Evolutionary conservation across 37 sponge, comb jelly and placozoan species (phyloP).

Genomic region (Chondrilla cf. caribensis): DNA sequence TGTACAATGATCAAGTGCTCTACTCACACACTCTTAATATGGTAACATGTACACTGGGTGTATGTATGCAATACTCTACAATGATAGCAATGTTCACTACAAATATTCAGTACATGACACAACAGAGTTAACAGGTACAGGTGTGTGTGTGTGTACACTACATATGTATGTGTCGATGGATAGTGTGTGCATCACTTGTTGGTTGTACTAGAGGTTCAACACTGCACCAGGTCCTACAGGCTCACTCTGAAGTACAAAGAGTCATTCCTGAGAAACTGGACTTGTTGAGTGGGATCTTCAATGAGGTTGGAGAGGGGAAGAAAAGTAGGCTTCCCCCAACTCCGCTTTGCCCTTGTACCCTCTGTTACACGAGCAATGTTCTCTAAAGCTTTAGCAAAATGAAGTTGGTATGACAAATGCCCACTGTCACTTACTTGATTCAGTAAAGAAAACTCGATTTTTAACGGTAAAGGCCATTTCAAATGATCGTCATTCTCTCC

Average conservation of each 20-base stretch:
- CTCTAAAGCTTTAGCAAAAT: neutral
- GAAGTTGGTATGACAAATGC: neutral
- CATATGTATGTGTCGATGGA: too few species aligned
- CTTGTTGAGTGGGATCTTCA: neutral
- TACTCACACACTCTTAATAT: too few species aligned
- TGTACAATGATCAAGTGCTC: too few species aligned
- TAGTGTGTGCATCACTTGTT: too few species aligned
- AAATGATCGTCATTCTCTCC: neutral
- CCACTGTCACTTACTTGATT: neutral
- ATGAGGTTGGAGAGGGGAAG: neutral
- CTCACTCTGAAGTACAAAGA: conserved; percentile 42
- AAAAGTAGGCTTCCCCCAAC: neutral
- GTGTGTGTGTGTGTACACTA: too few species aligned
- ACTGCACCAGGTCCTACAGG: too few species aligned
- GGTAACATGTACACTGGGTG: too few species aligned
- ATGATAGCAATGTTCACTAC: too few species aligned
- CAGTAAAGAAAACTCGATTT: neutral
- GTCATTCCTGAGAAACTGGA: conserved; percentile 44
- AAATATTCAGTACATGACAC: too few species aligned
- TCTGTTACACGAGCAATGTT: neutral
- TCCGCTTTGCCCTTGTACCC: neutral
- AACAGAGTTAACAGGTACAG: too few species aligned
- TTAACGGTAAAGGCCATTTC: neutral
- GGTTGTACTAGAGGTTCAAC: too few species aligned
- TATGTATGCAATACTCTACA: too few species aligned